A percentile compares a stretch with the other conserved stretches of the same genome.
Conservation (phyloP, 2,113 vertebrate genomes). For the Neolamprologus fasciatus region DNA sequence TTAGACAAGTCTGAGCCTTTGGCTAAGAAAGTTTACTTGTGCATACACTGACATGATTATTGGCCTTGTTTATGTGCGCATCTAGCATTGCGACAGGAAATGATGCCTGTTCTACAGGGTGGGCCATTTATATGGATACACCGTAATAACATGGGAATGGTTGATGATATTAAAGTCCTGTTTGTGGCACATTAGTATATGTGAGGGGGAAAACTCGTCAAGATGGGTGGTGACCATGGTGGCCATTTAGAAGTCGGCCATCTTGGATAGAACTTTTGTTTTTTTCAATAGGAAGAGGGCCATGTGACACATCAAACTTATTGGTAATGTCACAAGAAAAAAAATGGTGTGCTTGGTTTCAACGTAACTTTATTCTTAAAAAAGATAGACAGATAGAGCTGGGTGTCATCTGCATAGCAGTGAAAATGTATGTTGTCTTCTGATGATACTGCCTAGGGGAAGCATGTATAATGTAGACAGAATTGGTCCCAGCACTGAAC, state of each 20-base stretch:
- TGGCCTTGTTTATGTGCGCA: not conserved
- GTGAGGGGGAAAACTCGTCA: not conserved
- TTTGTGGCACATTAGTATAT: not conserved
- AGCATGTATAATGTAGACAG: not conserved
- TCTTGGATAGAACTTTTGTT: not conserved
- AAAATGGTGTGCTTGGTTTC: too few relatives aligned
- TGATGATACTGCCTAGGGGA: not conserved
- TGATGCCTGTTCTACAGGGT: not conserved
- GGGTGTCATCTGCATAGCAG: not conserved
- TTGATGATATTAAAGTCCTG: not conserved
- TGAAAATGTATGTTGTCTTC: not conserved
- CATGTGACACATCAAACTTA: too few relatives aligned
- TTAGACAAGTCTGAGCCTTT: not conserved
- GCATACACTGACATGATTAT: not conserved
- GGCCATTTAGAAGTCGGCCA: not conserved
- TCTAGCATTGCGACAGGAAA: not conserved
- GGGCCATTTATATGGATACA: not conserved
- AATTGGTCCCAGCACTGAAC: not conserved
- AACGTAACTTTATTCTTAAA: too few relatives aligned
- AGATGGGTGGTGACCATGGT: not conserved
- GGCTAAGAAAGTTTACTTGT: not conserved
- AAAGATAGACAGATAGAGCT: not conserved
- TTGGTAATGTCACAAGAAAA: too few relatives aligned
- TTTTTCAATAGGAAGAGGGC: too few relatives aligned
- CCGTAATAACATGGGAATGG: not conserved